Base-by-base conservation (phyloP, 2,888 invertebrate genomes). In the Thera obeliscata region DNA sequence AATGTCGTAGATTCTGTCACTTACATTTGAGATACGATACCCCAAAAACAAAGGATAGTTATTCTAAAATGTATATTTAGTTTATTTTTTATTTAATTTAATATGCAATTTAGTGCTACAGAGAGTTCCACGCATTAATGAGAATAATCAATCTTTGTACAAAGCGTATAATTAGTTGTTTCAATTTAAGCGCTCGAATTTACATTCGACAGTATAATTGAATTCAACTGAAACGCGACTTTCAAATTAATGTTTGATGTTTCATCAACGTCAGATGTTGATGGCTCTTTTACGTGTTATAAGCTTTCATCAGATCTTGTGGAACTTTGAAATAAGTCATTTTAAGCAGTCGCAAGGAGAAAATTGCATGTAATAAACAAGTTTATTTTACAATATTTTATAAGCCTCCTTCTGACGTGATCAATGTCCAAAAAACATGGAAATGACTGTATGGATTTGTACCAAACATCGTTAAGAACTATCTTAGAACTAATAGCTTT, bases 231-330 rank as follows among this genome's bases (percentile, higher is more conserved):
- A 66, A 63, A 65, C 68, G 57, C 55, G 61, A 61, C 66, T 69
- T 66, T 63, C 22, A 56, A 74, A 74, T 75, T 68, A 72, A 75
- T 73, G 72, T 71, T 68, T 64, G 60, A 63, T 67, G 56, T 67
- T 75, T 69, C 63, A 60, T 75, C 69, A 72, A 67, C 67, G 69
- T 67, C 70, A 64, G 52, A 33, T 41, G 52, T 46, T n/a, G 64
- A 64, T 49, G 54, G 55, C 12, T 57, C 56, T 54, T 38, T 43
- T n/a, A 55, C 35, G 46, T 61, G 54, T 59, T 46, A 46, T 46
- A 46, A 46, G 43, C 9, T 46, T 46, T 46, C 43, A 9, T 46
- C 43, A 46, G 38, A 38, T 46, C 43, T 3, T 9, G 43, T 46
- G 9, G 3, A 46, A 46, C 43, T 46, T 46, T 46, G 43, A 3